phyloP scores from a whole-genome alignment of 2,888 invertebrate species.

The Clitarchus hookeri region DNA sequence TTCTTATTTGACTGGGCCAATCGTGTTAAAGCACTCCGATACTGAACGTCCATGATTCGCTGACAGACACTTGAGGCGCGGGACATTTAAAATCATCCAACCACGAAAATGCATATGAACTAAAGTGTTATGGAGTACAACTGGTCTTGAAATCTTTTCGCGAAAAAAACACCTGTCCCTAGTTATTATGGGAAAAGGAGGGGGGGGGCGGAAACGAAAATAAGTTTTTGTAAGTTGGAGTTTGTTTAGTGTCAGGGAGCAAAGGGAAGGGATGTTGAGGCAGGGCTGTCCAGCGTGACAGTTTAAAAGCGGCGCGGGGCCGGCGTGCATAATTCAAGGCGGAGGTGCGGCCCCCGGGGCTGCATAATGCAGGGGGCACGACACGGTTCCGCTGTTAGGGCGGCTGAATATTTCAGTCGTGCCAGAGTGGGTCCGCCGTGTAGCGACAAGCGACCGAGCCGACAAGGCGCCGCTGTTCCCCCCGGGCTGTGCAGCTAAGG shows the following conservation, averaged over 20 bases:
- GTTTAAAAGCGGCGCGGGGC: background rate
- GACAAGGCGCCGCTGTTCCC: background rate
- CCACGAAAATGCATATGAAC: too few species aligned
- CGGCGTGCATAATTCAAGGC: background rate
- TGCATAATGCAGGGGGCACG: background rate
- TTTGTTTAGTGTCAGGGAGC: background rate
- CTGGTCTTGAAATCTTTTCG: too few species aligned
- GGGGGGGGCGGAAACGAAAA: too few species aligned
- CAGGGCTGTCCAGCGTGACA: background rate
- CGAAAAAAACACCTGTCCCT: too few species aligned
- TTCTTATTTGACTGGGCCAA: too few species aligned
- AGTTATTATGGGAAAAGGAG: too few species aligned
- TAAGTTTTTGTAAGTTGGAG: too few species aligned
- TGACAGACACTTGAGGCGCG: too few species aligned
- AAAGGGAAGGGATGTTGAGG: background rate
- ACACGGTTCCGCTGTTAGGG: background rate
- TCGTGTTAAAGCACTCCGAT: too few species aligned
- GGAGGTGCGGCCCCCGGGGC: background rate
- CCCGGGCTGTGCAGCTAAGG: background rate
- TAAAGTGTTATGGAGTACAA: too few species aligned
- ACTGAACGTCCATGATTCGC: too few species aligned
- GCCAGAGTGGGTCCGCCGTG: background rate
- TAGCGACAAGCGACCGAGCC: background rate
- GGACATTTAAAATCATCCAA: too few species aligned
- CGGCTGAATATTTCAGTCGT: background rate